Evolutionary conservation across 1,140 invertebrate genomes (phyloP).

Genomic region (Trichonephila clavipes): DNA sequence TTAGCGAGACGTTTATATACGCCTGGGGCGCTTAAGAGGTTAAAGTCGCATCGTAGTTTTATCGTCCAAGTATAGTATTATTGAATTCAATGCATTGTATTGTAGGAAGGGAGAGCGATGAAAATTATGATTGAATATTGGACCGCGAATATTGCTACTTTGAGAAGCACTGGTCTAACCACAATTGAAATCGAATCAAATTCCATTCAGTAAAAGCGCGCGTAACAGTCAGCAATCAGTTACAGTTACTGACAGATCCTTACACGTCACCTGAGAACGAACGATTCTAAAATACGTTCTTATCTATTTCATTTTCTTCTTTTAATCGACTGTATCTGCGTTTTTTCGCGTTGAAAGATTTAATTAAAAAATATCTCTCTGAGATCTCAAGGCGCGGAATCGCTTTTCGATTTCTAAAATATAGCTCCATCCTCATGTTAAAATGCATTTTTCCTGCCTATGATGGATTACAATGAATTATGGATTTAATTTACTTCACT

Average conservation of each 20-base stretch:
- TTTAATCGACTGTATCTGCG: neutral
- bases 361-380: neutral
- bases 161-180: too few species aligned
- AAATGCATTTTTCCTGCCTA: neutral
- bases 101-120: too few species aligned
- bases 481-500: conserved; percentile 61
- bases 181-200: too few species aligned
- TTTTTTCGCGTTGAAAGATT: neutral
- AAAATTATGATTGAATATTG: too few species aligned
- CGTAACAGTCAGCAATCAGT: too few species aligned
- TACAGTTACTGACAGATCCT: neutral
- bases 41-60: too few species aligned
- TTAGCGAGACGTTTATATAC: too few species aligned
- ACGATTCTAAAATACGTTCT: neutral
- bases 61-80: too few species aligned
- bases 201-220: too few species aligned
- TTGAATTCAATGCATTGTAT: too few species aligned
- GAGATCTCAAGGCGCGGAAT: neutral
- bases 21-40: too few species aligned
- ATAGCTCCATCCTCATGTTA: neutral
- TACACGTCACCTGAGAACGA: neutral
- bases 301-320: neutral
- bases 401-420: conserved; percentile 22
- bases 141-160: too few species aligned
- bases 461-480: conserved; percentile 64